Evolutionary conservation across 1,140 invertebrate genomes (phyloP).

Genomic region (Papilio machaon): DNA sequence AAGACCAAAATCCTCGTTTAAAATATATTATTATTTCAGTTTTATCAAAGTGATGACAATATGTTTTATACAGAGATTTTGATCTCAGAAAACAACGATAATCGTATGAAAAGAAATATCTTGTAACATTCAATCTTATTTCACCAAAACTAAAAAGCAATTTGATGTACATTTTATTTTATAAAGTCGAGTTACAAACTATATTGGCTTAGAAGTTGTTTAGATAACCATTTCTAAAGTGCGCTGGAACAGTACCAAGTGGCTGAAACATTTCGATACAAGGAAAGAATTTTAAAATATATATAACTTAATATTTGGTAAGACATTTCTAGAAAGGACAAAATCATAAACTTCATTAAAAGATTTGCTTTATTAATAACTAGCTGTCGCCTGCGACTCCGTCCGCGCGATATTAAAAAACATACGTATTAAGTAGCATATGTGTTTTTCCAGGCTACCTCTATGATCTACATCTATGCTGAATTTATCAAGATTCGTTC

Average conservation of each 20-base stretch:
- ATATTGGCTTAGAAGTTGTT: background rate
- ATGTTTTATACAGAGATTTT: too few species aligned
- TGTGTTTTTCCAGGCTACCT: too few species aligned
- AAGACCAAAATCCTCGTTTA: too few species aligned
- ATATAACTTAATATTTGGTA: background rate
- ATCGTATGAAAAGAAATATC: background rate
- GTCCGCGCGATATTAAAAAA: too few species aligned
- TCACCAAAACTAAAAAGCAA: background rate
- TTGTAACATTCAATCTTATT: background rate
- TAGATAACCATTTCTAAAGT: conserved; percentile 11
- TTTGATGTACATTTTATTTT: conserved; percentile 7
- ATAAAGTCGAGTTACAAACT: background rate
- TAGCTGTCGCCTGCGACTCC: too few species aligned
- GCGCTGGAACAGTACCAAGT: conserved; percentile 8
- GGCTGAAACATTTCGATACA: conserved; percentile 5
- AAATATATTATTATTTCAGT: too few species aligned
- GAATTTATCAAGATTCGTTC: too few species aligned
- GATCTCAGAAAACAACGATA: too few species aligned
- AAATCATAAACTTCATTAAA: conserved; percentile 2
- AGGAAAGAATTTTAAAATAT: background rate
- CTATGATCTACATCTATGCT: too few species aligned
- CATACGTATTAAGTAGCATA: too few species aligned
- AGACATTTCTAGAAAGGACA: background rate
- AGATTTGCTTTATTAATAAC: background rate
- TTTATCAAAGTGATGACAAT: too few species aligned